These are phyloP conservation scores for Anniella stebbinsi DNA, from an alignment of 2,797 vertebrate genomes.

Conservation along the genomic window DNA sequence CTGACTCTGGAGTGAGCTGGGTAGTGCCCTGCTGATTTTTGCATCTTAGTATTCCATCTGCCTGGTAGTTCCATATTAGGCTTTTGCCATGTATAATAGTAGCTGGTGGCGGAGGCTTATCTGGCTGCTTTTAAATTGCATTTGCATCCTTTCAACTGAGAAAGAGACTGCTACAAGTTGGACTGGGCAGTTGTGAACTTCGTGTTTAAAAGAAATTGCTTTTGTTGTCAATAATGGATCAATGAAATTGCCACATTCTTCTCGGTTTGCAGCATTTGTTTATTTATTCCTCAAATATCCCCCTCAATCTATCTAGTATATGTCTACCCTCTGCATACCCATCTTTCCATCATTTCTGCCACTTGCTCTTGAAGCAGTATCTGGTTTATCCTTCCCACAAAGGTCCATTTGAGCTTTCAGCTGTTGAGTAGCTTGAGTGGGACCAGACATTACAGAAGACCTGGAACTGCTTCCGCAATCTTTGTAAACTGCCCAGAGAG, in stretches of 20 bases:
- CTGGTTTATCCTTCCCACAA: background rate
- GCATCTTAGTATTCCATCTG: background rate
- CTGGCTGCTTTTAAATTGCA: background rate
- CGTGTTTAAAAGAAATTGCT: background rate
- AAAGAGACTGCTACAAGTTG: background rate
- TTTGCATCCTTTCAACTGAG: background rate
- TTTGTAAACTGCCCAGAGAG: no score
- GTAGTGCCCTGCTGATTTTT: background rate
- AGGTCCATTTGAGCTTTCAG: background rate
- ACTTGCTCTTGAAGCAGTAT: background rate
- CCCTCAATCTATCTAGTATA: background rate
- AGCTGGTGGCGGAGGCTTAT: background rate
- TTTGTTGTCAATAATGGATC: background rate
- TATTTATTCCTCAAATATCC: slow-evolving; percentile 9
- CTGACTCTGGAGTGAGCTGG: background rate
- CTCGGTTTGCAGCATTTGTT: background rate
- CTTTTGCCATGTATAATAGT: background rate
- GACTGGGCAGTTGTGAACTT: background rate
- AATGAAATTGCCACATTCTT: background rate
- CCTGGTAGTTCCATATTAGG: background rate
- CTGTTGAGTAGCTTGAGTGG: background rate
- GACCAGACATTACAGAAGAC: background rate
- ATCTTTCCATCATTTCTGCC: background rate
- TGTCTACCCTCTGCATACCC: background rate
- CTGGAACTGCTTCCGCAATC: no score